Evolutionary conservation across 2,113 vertebrate genomes (phyloP), one percentile per base, ranked within the genome.

Genomic region (Petroica traversi): DNA sequence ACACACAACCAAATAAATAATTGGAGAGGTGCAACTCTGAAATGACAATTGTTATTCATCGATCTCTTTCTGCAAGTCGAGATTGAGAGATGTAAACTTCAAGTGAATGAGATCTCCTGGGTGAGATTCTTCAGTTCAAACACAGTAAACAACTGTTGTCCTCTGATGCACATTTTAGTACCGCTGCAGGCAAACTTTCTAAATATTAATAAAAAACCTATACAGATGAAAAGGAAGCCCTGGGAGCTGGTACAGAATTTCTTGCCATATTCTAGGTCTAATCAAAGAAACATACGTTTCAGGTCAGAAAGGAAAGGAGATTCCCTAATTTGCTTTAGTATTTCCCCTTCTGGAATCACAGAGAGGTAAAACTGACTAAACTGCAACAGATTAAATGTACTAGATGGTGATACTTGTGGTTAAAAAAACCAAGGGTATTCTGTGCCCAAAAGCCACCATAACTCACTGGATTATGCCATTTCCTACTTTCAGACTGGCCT

Each of bases 71-170:
- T 98, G 97, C 96, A 95, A 97, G 98, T 95, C 63, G 97, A 98
- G 97, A 97, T 85, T 94, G 97, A 98, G 98, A 98, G 98, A 98
- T 95, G 97, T 89, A 98, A 97, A 98, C 98, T 98, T 98, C 98
- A 98, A 98, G 98, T 97, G 97, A 91, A 94, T 94, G 85, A 93
- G 92, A 97, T 99, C 99, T 98, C 98, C 93, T 88, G 98, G 98
- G 98, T 97, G 96, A 98, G 96, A 98, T 96, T 94, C 97, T 96
- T 98, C 96, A 98, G 98, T 99, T 99, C 98, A 99, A 99, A 99
- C 98, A 98, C 97, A 98, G 98, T 98, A 98, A 99, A 99, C 98
- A 98, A 98, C 98, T 98, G 98, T 98, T 99, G 98, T 98, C 98
- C 98, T 98, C 97, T 98, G 98, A 98, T 98, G 98, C 98, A 97